Percentiles rank a stretch among this genome's conserved stretches.
Evolutionary conservation across 2,797 vertebrate genomes (phyloP).

Genomic region (Carcharodon carcharias): DNA sequence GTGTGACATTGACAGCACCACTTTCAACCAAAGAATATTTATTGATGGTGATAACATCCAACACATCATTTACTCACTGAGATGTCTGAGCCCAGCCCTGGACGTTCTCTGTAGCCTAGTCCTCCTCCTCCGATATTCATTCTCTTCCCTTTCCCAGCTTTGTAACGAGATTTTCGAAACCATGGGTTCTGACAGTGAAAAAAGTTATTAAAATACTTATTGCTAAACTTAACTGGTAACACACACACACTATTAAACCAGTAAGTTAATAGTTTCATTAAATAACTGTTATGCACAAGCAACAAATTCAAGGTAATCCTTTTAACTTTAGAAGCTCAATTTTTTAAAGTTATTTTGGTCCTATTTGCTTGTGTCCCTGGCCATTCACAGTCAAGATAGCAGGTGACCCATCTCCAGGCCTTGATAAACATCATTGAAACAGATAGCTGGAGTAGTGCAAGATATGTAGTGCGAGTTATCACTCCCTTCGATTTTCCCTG

Average conservation of each 20-base stretch:
- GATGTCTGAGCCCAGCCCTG: slow-evolving; percentile 83
- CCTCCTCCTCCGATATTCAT: slow-evolving; percentile 92
- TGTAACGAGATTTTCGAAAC: slow-evolving; percentile 97
- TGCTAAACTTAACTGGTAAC: neutral
- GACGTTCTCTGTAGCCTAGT: slow-evolving; percentile 86
- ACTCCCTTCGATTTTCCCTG: neutral
- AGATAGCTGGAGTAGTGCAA: neutral
- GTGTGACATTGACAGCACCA: neutral
- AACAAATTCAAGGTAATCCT: neutral
- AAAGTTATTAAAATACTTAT: neutral
- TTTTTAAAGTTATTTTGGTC: neutral
- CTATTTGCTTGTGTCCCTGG: neutral
- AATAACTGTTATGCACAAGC: neutral
- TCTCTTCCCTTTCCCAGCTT: slow-evolving; percentile 90
- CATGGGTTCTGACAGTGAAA: slow-evolving; percentile 73
- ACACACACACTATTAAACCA: neutral
- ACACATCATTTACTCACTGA: slow-evolving; percentile 64
- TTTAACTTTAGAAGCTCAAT: neutral
- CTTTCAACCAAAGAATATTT: neutral
- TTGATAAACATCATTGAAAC: neutral
- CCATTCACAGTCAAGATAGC: neutral
- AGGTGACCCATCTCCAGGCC: neutral
- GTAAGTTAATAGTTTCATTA: neutral
- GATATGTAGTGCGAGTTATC: neutral
- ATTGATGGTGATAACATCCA: neutral